phyloP scores from a whole-genome alignment of 2,113 vertebrate genomes.

The Pheucticus melanocephalus region DNA sequence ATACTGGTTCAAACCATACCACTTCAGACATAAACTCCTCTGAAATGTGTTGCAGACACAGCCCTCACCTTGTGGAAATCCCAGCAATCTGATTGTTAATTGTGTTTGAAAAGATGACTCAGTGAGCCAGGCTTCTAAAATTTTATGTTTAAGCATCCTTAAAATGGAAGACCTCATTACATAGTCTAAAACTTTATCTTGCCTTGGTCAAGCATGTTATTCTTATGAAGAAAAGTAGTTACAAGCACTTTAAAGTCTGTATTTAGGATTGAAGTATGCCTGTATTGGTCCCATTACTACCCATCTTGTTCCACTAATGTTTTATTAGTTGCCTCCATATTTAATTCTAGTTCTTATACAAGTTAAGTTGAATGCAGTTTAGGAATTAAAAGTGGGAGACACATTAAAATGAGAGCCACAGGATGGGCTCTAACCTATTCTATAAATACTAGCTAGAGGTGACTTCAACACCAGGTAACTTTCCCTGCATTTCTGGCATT shows the following conservation, averaged over 20 bases:
- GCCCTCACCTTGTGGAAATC: neutral
- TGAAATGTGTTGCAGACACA: neutral
- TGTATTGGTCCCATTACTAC: neutral
- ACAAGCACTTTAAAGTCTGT: neutral
- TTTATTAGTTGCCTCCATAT: neutral
- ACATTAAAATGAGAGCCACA: neutral
- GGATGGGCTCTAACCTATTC: neutral
- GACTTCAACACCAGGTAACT: neutral
- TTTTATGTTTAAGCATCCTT: neutral
- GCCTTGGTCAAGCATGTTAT: neutral
- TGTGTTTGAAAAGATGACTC: neutral
- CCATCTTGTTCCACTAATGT: neutral
- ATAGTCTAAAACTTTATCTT: neutral
- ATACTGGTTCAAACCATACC: neutral
- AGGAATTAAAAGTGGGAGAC: neutral
- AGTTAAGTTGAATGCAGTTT: neutral
- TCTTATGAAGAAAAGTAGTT: neutral
- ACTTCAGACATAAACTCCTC: neutral
- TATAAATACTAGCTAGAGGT: neutral
- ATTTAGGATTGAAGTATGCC: neutral
- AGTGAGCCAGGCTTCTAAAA: neutral
- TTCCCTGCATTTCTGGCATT: neutral
- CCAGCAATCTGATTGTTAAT: neutral
- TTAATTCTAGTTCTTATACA: neutral
- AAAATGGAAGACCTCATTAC: neutral